These are phyloP conservation scores for Temnothorax nylanderi DNA, from an alignment of 1,140 invertebrate genomes.

Conservation along the genomic window DNA sequence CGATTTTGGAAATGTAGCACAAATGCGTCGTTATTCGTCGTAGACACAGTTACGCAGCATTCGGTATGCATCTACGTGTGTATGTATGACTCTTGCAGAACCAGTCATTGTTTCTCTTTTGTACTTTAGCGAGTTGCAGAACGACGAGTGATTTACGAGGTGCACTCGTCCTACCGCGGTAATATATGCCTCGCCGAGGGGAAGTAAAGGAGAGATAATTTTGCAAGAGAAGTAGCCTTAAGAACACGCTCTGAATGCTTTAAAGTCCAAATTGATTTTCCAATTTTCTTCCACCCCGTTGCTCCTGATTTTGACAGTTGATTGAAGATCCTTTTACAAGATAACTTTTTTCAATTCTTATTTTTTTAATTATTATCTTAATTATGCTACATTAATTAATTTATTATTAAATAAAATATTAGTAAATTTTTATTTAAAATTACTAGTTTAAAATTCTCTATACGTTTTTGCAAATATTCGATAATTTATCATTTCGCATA, in stretches of 20 bases:
- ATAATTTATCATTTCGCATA: background rate
- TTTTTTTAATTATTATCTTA: no score
- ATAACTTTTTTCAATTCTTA: background rate
- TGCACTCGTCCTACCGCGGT: conserved; percentile 58
- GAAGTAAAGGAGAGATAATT: conserved; percentile 59
- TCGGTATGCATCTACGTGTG: conserved; percentile 1
- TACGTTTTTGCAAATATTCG: background rate
- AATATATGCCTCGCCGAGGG: conserved; percentile 41
- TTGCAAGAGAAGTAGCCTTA: conserved; percentile 45
- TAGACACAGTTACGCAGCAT: background rate
- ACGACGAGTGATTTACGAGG: conserved; percentile 67
- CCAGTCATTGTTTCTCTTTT: conserved; percentile 65
- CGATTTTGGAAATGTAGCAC: conserved; percentile 1
- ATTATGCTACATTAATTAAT: no score
- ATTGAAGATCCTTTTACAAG: background rate
- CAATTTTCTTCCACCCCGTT: conserved; percentile 1
- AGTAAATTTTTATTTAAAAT: background rate
- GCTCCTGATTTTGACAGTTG: background rate
- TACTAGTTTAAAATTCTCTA: background rate
- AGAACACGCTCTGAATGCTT: conserved; percentile 10
- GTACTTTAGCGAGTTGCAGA: conserved; percentile 39
- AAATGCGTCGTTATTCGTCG: conserved; percentile 16
- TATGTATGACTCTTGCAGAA: background rate
- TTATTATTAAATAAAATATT: background rate
- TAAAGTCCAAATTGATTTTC: conserved; percentile 57